phyloP scores from a whole-genome alignment of 2,888 invertebrate species.

The Glaucopsyche alexis region DNA sequence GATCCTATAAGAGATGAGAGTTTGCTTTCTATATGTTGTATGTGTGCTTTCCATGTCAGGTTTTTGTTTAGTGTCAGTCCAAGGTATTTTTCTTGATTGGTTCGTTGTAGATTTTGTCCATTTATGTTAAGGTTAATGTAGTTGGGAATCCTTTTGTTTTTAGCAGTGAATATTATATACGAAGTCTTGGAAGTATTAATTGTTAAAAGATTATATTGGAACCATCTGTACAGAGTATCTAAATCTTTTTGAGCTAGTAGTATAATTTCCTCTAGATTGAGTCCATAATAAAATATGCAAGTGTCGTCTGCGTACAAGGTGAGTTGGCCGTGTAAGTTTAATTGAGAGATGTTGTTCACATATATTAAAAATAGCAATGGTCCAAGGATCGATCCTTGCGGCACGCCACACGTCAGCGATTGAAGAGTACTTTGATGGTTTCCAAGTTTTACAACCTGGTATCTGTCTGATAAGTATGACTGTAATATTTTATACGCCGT shows the following conservation, averaged over 20 bases:
- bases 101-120: neutral
- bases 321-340: neutral
- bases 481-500: neutral
- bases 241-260: too few relatives aligned
- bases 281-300: neutral
- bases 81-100: neutral
- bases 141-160: neutral
- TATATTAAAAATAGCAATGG: conserved; percentile 13
- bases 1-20: neutral
- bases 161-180: neutral
- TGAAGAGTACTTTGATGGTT: conserved; percentile 1
- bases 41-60: too few relatives aligned
- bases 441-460: neutral
- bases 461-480: neutral
- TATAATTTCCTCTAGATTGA: too few relatives aligned
- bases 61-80: neutral
- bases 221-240: too few relatives aligned
- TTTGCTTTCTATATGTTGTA: neutral
- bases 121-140: neutral
- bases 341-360: neutral
- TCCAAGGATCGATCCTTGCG: neutral
- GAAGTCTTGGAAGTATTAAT: too few relatives aligned
- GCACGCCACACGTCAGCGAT: neutral
- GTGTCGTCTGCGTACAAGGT: neutral
- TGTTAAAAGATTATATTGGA: too few relatives aligned